A percentile compares a stretch with the other conserved stretches of the same genome.
These are phyloP conservation scores for Bombyx huttoni DNA, from an alignment of 2,888 invertebrate genomes.

Conservation along the genomic window DNA sequence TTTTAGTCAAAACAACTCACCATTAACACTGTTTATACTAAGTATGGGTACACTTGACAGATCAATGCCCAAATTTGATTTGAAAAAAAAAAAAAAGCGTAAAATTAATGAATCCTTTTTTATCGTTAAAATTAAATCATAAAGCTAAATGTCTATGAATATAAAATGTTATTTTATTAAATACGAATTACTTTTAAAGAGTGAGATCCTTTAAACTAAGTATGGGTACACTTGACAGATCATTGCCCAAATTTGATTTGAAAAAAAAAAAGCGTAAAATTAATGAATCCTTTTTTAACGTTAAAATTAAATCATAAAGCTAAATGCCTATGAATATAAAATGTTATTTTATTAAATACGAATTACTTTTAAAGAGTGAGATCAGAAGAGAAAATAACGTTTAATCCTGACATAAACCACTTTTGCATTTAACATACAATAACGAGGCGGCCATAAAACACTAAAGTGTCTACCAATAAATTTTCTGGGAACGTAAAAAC, in stretches of 20 bases:
- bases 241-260: neutral
- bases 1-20: neutral
- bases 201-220: neutral
- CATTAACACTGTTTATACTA: neutral
- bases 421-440: neutral
- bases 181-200: too few species aligned
- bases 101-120: too few species aligned
- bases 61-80: neutral
- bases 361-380: too few species aligned
- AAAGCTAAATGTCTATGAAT: too few species aligned
- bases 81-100: too few species aligned
- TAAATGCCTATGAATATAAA: too few species aligned
- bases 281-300: too few species aligned
- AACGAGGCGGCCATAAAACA: neutral
- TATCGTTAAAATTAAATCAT: too few species aligned
- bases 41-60: neutral
- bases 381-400: neutral
- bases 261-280: too few species aligned
- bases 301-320: too few species aligned
- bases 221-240: neutral
- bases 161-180: too few species aligned
- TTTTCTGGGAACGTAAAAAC: slow-evolving; percentile 5
- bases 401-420: neutral
- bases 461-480: slow-evolving; percentile 5
- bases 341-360: too few species aligned